These are phyloP conservation scores for Bathynomus jamesi DNA, from an alignment of 1,140 invertebrate species.

Conservation along the genomic window DNA sequence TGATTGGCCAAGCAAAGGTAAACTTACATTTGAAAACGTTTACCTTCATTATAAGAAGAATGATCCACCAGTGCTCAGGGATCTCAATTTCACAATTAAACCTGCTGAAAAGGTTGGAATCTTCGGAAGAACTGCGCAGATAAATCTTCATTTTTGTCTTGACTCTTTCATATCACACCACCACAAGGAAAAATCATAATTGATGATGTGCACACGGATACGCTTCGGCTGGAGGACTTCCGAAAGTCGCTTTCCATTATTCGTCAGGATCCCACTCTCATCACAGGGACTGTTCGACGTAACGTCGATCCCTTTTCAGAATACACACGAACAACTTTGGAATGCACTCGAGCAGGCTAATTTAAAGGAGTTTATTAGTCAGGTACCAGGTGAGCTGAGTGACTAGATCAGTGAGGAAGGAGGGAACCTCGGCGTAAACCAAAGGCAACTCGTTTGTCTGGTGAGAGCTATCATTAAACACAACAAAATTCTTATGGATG, in stretches of 20 bases:
- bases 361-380: slow-evolving; percentile 39
- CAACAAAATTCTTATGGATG: slow-evolving; percentile 51
- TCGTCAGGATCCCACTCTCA: slow-evolving; percentile 60
- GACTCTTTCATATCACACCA: slow-evolving; percentile 59
- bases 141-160: slow-evolving; percentile 65
- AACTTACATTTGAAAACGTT: slow-evolving; percentile 38
- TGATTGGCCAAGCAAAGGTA: slow-evolving; percentile 39
- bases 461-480: slow-evolving; percentile 49
- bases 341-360: slow-evolving; percentile 49
- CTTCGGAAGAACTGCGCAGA: slow-evolving; percentile 60
- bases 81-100: slow-evolving; percentile 21
- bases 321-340: slow-evolving; percentile 55
- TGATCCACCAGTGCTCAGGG: slow-evolving; percentile 38
- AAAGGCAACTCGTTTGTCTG: slow-evolving; percentile 55
- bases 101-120: slow-evolving; percentile 49
- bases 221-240: no score
- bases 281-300: slow-evolving; percentile 49
- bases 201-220: slow-evolving; percentile 59
- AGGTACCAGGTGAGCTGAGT: slow-evolving; percentile 23
- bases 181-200: slow-evolving; percentile 56
- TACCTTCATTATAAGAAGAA: slow-evolving; percentile 33
- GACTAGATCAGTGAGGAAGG: slow-evolving; percentile 48
- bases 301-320: slow-evolving; percentile 58
- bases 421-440: slow-evolving; percentile 54
- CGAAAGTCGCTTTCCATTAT: slow-evolving; percentile 55